Conservation (phyloP, 1,140 invertebrate genomes). For the Diplogasteroides magnus region DNA sequence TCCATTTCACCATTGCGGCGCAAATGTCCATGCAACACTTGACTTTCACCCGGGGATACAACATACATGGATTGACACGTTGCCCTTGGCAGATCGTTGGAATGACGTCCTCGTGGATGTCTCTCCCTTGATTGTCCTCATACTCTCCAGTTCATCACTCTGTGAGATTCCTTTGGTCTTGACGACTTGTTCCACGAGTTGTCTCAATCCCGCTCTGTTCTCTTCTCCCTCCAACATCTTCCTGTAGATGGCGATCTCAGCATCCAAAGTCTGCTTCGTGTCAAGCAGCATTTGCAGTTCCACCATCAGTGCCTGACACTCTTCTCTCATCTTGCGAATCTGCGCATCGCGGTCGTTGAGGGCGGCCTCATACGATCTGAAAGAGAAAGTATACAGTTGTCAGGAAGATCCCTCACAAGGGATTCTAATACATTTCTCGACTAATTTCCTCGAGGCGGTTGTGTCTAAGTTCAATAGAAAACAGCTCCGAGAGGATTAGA, state of each 20-base stretch:
- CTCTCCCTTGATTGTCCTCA: constrained; percentile 58
- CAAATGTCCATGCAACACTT: background rate
- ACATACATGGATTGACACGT: constrained; percentile 48
- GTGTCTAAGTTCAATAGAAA: too few relatives aligned
- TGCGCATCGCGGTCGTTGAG: constrained; percentile 44
- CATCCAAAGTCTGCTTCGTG: constrained; percentile 56
- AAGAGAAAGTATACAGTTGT: too few relatives aligned
- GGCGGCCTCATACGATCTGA: constrained; percentile 36
- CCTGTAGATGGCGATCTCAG: constrained; percentile 55
- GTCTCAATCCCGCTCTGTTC: constrained; percentile 52
- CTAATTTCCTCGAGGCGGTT: too few relatives aligned
- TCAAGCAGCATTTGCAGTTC: constrained; percentile 59
- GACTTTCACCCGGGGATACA: background rate
- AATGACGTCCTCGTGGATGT: constrained; percentile 61
- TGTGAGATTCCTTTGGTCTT: constrained; percentile 40
- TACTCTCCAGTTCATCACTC: constrained; percentile 41
- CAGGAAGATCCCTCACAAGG: too few relatives aligned
- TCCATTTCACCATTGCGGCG: background rate
- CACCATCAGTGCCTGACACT: constrained; percentile 57
- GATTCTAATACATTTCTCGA: too few relatives aligned
- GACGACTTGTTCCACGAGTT: constrained; percentile 54
- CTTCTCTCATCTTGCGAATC: constrained; percentile 55
- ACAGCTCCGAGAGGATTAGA: too few relatives aligned
- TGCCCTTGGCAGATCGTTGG: constrained; percentile 59
- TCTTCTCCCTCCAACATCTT: constrained; percentile 56